Conservation (phyloP, 2,888 invertebrate species). For the Pterostichus madidus region DNA sequence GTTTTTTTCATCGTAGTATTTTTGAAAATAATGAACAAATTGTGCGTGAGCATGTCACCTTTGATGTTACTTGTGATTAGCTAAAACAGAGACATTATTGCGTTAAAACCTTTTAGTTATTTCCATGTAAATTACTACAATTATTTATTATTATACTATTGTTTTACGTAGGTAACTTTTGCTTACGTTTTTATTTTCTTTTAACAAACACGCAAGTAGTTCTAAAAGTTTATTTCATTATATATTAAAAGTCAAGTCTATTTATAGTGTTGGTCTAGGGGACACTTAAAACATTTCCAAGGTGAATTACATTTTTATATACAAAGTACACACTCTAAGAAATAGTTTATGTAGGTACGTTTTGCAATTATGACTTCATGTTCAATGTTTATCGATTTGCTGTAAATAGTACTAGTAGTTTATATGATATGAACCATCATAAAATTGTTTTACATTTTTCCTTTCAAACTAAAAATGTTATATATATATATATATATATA, state of each 20-base stretch:
- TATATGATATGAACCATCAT: too few species aligned
- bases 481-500: too few species aligned
- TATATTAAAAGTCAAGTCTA: constrained; percentile 18
- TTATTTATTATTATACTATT: constrained; percentile 50
- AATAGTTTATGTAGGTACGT: constrained; percentile 1
- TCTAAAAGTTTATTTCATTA: constrained; percentile 27
- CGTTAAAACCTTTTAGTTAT: constrained; percentile 51
- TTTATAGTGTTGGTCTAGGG: constrained; percentile 3
- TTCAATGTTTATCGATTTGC: constrained; percentile 1
- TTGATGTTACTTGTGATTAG: constrained; percentile 37
- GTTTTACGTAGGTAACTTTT: constrained; percentile 30
- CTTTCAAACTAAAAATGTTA: too few species aligned
- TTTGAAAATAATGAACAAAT: constrained; percentile 12
- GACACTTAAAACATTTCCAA: background rate
- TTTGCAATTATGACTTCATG: constrained; percentile 20
- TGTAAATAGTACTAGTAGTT: background rate
- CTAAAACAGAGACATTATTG: constrained; percentile 42
- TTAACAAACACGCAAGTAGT: constrained; percentile 28
- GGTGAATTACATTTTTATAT: constrained; percentile 33
- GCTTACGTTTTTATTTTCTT: constrained; percentile 38
- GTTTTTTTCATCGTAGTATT: constrained; percentile 3
- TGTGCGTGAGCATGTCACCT: constrained; percentile 37
- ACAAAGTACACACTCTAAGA: background rate
- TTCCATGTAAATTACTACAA: constrained; percentile 51
- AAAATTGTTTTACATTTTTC: too few species aligned